These are phyloP conservation scores for Phenganax marumi DNA, from an alignment of 92 coral and sea anemone species.

Conservation along the genomic window DNA sequence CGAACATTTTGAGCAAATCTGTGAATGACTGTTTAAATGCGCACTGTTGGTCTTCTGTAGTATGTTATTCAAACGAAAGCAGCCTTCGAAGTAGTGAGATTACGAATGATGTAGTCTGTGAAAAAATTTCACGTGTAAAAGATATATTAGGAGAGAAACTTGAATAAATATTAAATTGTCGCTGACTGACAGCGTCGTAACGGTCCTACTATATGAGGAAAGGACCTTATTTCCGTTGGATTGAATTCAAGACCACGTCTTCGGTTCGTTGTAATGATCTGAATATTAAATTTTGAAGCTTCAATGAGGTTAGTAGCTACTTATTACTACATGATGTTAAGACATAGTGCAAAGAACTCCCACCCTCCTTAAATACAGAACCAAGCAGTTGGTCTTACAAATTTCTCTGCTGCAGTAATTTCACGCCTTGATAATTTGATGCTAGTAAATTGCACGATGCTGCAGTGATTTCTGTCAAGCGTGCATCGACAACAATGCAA, in stretches of 20 bases:
- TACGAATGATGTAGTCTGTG: background rate
- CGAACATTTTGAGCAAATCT: background rate
- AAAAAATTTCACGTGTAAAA: background rate
- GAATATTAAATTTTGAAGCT: background rate
- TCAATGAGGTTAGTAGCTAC: constrained; percentile 1
- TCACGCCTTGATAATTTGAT: too few relatives aligned
- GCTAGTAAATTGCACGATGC: too few relatives aligned
- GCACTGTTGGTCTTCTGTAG: background rate
- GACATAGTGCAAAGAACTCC: too few relatives aligned
- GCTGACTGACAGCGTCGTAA: background rate
- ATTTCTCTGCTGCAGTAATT: too few relatives aligned
- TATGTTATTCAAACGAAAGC: too few relatives aligned
- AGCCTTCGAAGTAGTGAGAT: too few relatives aligned
- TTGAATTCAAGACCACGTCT: too few relatives aligned
- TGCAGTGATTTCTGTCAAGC: too few relatives aligned
- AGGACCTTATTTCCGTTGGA: background rate
- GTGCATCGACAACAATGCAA: too few relatives aligned
- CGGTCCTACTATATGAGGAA: background rate
- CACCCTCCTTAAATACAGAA: too few relatives aligned
- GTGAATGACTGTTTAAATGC: background rate
- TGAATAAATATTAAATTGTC: background rate
- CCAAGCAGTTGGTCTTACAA: too few relatives aligned
- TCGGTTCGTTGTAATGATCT: too few relatives aligned
- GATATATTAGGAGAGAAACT: background rate
- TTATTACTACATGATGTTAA: background rate